phyloP scores from a whole-genome alignment of 2,797 vertebrate genomes.

The Enteromius radiatus region DNA sequence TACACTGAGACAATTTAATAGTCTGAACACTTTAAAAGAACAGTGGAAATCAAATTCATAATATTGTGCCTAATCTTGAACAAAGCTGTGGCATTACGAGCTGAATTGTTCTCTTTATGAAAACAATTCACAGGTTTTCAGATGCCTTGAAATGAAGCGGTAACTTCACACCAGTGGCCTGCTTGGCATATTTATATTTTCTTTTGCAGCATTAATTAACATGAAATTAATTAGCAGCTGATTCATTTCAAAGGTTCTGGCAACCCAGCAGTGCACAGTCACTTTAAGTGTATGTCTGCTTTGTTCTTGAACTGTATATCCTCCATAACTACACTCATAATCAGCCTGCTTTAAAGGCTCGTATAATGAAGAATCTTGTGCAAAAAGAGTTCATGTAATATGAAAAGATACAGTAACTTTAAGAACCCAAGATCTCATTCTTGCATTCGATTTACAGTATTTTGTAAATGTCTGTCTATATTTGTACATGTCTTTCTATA shows the following conservation, averaged over 20 bases:
- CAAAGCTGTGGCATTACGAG: background rate
- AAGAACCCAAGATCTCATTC: background rate
- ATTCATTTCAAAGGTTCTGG: constrained; percentile 39
- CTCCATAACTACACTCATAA: background rate
- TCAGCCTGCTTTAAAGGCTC: background rate
- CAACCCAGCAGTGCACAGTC: constrained; percentile 9
- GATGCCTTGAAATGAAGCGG: background rate
- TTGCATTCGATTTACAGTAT: no score
- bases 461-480: background rate
- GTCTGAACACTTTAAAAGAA: background rate
- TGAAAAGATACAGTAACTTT: background rate
- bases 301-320: constrained; percentile 9
- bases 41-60: background rate
- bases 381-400: background rate
- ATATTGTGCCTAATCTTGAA: background rate
- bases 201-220: constrained; percentile 30
- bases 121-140: constrained; percentile 16
- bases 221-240: background rate
- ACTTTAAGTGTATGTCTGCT: background rate
- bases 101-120: background rate
- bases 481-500: no score
- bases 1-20: background rate
- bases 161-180: constrained; percentile 3
- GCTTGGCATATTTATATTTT: constrained; percentile 14
- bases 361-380: background rate